phyloP scores from a whole-genome alignment of 2,113 vertebrate species.

The Calypte anna region DNA sequence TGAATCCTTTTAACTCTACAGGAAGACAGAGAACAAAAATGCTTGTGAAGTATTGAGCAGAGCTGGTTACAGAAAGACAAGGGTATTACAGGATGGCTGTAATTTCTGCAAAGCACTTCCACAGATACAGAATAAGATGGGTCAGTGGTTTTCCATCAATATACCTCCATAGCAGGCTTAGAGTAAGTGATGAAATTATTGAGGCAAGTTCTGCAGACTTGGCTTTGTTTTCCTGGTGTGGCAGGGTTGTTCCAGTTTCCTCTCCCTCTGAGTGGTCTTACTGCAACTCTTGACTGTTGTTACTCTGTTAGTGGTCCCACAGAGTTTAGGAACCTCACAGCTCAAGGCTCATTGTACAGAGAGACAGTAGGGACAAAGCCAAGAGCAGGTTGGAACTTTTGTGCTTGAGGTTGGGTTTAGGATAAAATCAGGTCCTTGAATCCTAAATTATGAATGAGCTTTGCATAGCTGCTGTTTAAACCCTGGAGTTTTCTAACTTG shows the following conservation, averaged over 20 bases:
- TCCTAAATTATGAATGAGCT: neutral
- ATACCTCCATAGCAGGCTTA: neutral
- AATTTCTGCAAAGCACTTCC: neutral
- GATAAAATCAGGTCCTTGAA: neutral
- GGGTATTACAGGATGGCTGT: neutral
- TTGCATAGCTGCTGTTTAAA: neutral
- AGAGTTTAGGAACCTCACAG: neutral
- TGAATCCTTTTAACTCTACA: conserved; percentile 35
- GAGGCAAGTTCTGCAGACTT: neutral
- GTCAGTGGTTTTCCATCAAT: neutral
- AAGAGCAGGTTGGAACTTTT: neutral
- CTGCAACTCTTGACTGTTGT: neutral
- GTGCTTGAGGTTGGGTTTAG: neutral
- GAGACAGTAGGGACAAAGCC: neutral
- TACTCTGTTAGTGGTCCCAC: neutral
- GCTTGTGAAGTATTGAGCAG: neutral
- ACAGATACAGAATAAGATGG: neutral
- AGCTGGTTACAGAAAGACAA: conserved; percentile 9
- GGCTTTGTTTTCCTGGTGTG: neutral
- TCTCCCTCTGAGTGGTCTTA: neutral
- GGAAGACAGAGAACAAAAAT: neutral
- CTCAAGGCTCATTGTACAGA: neutral
- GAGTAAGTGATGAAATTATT: neutral
- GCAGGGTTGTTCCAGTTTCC: neutral
- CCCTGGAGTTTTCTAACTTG: neutral